Evolutionary conservation across 2,113 vertebrate genomes (phyloP).

Genomic region (Perca fluviatilis): DNA sequence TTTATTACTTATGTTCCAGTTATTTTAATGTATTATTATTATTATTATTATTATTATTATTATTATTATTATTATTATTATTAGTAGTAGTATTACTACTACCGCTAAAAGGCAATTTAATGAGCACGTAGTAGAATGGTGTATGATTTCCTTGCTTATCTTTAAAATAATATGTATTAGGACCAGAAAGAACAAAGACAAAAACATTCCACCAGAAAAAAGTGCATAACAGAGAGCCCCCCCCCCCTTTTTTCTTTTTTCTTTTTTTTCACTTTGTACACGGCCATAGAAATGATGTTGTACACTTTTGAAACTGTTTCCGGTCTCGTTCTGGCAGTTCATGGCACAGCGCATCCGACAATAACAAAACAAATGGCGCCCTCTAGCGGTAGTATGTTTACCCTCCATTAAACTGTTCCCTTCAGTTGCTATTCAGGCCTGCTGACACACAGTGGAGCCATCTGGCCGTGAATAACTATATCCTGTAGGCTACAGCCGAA

Average conservation of each 20-base stretch:
- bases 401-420: not conserved
- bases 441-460: slow-evolving; percentile 53
- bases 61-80: not conserved
- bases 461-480: not conserved
- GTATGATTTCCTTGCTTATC: too few species aligned
- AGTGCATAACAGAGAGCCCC: not conserved
- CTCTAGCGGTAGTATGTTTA: not conserved
- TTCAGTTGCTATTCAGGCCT: slow-evolving; percentile 7
- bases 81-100: too few species aligned
- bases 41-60: not conserved
- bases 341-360: not conserved
- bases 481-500: not conserved
- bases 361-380: not conserved
- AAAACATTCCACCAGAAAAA: not conserved
- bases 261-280: slow-evolving; percentile 15
- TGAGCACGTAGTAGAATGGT: too few species aligned
- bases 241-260: not conserved
- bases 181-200: not conserved
- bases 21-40: not conserved
- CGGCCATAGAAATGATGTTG: slow-evolving; percentile 44
- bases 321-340: slow-evolving; percentile 31
- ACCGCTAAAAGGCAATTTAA: too few species aligned
- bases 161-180: not conserved
- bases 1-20: not conserved
- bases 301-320: slow-evolving; percentile 50